Base-by-base conservation (phyloP, 2,113 vertebrate species). In the Triplophysa rosa region DNA sequence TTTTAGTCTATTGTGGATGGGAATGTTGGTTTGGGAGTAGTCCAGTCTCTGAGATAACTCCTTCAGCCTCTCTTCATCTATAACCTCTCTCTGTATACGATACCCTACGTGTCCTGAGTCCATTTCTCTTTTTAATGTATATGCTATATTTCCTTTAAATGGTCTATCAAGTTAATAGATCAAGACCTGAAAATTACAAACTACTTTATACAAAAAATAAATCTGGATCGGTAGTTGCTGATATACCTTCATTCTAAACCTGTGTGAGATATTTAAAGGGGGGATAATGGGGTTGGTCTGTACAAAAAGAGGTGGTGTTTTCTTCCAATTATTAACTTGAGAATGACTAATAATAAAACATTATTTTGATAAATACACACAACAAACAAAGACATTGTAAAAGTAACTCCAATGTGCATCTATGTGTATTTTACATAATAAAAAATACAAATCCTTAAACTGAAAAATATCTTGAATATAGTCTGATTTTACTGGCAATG, bases 21-120 rank as follows among this genome's bases (percentile, higher is more conserved):
- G 86, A 16, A 67, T 67, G 4, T 82, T 54, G 1, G 21, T 40
- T 1, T 81, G 81, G 78, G 84, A 86, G 81, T 72, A 82, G 2
- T 85, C 23, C 83, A 89, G 90, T 87, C 92, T 90, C 42, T 83
- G 91, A 0, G 93, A 92, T 54, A 96, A 64, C 58, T 92, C 90
- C 81, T 97, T 95, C 85, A 98, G 89, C 21, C 90, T 90, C 37
- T 93, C 87, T 88, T 98, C 95, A 40, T 92, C 93, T 77, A 98
- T 83, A 49, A 93, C 88, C 0, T 89, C 82, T 70, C 92, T 89
- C 66, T 94, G 89, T 52, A 93, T 87, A 0, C 0, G 86, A 80
- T 92, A 93, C 1, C 65, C 90, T 12, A 74, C 82, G 64, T 75
- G 17, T 49, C 61, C 40, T 21, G 72, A 49, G 21, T 75, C 59